Percentiles rank a stretch among this genome's conserved stretches.
Evolutionary conservation across 2,888 invertebrate genomes (phyloP).

Genomic region (Mythimna ferrago): DNA sequence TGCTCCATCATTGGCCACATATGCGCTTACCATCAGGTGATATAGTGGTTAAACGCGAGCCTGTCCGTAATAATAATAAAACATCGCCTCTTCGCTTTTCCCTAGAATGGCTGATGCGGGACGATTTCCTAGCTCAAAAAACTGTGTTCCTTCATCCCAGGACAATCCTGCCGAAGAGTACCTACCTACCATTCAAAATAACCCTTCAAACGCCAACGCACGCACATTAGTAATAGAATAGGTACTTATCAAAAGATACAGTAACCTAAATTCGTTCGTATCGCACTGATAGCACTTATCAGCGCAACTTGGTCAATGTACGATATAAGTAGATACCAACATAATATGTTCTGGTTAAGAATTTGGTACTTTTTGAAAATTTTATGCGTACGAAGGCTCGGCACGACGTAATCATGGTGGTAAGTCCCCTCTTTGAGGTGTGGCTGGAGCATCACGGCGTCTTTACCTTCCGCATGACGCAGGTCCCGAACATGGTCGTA

Average conservation of each 20-base stretch:
- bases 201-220: slow-evolving; percentile 1
- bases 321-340: slow-evolving; percentile 72
- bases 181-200: neutral
- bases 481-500: too few relatives aligned
- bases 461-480: too few relatives aligned
- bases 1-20: too few relatives aligned
- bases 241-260: slow-evolving; percentile 61
- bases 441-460: too few relatives aligned
- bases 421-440: neutral
- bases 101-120: too few relatives aligned
- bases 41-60: too few relatives aligned
- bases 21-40: too few relatives aligned
- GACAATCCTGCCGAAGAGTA: neutral
- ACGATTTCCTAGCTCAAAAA: too few relatives aligned
- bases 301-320: slow-evolving; percentile 77
- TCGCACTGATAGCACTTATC: slow-evolving; percentile 70
- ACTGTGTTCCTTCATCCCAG: too few relatives aligned
- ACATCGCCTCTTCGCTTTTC: too few relatives aligned
- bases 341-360: slow-evolving; percentile 45
- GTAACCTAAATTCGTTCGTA: slow-evolving; percentile 79
- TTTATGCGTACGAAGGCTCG: neutral
- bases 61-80: too few relatives aligned
- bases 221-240: slow-evolving; percentile 13
- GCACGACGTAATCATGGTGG: too few relatives aligned
- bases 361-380: slow-evolving; percentile 39